Percentiles rank a stretch among this genome's conserved stretches.
Evolutionary conservation across 2,113 vertebrate genomes (phyloP).

Genomic region (Plecturocebus donacophilus): DNA sequence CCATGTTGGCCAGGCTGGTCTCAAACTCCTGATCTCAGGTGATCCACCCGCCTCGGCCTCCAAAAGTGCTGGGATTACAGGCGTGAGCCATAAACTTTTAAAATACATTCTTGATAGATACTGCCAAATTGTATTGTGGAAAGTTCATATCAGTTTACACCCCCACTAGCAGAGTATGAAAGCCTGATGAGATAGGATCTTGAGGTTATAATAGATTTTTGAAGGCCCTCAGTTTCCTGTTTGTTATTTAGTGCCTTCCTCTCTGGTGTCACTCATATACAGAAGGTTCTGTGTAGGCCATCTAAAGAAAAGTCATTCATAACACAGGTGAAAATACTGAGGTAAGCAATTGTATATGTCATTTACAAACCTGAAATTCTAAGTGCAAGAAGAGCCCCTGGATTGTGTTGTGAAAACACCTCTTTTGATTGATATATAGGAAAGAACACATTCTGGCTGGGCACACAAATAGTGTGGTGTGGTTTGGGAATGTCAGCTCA

Average conservation of each 20-base stretch:
- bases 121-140: not conserved
- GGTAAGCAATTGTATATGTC: not conserved
- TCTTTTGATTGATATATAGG: not conserved
- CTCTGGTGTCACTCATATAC: not conserved
- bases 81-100: not conserved
- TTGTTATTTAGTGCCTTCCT: not conserved
- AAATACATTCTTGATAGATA: not conserved
- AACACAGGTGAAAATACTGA: not conserved
- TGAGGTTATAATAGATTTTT: not conserved
- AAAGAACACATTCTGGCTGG: not conserved
- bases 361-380: constrained; percentile 38
- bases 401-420: not conserved
- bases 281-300: not conserved
- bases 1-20: too few species aligned
- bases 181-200: not conserved
- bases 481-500: not conserved
- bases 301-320: not conserved
- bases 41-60: too few species aligned
- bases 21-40: too few species aligned
- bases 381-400: not conserved
- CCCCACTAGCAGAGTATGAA: not conserved
- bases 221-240: not conserved
- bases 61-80: too few species aligned
- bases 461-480: not conserved
- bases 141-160: not conserved